Evolutionary conservation across 2,888 invertebrate species (phyloP), one percentile per base, ranked within the genome.

Genomic region (Dugesia japonica): DNA sequence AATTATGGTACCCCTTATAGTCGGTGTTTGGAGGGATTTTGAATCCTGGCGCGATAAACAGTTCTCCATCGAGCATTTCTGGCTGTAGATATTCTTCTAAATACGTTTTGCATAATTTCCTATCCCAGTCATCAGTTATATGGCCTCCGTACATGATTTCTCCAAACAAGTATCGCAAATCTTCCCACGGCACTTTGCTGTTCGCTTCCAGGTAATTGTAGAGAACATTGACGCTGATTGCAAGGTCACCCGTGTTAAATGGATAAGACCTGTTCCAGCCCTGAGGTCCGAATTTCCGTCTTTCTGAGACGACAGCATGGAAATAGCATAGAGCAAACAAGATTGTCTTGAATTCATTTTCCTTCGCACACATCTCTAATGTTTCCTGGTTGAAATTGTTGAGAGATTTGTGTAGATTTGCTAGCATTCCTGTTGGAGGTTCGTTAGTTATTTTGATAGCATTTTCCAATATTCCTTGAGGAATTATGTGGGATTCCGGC

Each of bases 91-190:
- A 87, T 83, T 94, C 94, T 84, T 94, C 93, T 77, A 95, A 87
- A 80, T 86, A 86, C 17, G 85, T 84, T 56, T 90, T 91, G 82
- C 92, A 92, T 0, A 92, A 87, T 79, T 90, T 87, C 77, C 94
- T 87, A 85, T 95, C 94, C 94, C 94, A 95, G 82, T 95, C 94
- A 81, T 95, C 94, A 0, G 94, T 95, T 78, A 95, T 94, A 81
- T 95, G 94, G 0, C 94, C 94, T 0, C 94, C 94, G 81, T 95
- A 95, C 94, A 95, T 95, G 80, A 95, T 95, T 86, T 95, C 94
- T 0, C 95, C 95, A 82, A 95, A 94, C 0, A 95, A 87, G 85
- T 94, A 95, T 73, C 94, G 87, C 79, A 95, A 86, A 85, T 95
- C 94, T 83, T 94, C 94, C 94, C 94, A 95, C 0, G 94, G 94